Base-by-base conservation (phyloP, 2,113 vertebrate genomes). In the Platysternon megacephalum region DNA sequence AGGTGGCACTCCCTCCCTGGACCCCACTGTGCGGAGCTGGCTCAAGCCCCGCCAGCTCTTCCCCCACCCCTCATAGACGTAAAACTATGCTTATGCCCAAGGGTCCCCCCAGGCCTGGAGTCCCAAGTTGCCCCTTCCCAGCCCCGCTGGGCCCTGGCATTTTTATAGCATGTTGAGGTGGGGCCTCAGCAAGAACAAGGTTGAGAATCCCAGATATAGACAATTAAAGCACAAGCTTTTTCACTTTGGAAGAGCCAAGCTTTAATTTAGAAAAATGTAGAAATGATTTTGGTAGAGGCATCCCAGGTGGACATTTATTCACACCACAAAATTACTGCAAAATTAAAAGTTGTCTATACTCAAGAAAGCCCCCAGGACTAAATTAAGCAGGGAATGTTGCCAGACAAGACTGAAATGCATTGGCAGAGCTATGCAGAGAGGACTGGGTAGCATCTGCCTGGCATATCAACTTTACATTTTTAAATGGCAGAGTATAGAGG, bases 361-460 rank as follows among this genome's bases (percentile, higher is more conserved):
- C 86, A 96, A 95, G 91, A 93, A 8, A 94, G 86, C 79, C 79
- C 86, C 17, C 61, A 79, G 39, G n/a, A 2, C 42, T 85, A 72
- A 82, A 93, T 68, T 53, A 90, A 92, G 94, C 84, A 96, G 46
- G 91, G 96, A 87, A 87, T 94, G 58, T 89, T 96, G 92, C 95
- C 21, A 5, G 85, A 87, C 39, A 88, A 44, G 68, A 85, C 65
- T 97, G 93, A 93, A 91, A 65, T 74, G 88, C 87, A 74, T 91
- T 89, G 93, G 85, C 90, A 91, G 88, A 96, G 83, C 86, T 93
- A 79, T 2, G 29, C 39, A 44, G 95, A 96, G 94, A 95, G 87
- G 84, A 90, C 91, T 91, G 94, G 86, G 83, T 83, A 85, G 74
- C 89, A 61, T 91, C 91, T 97, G 90, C 83, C 92, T 96, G 94